Conservation (phyloP, 1,140 invertebrate genomes). For the Drosophila ercepeae region DNA sequence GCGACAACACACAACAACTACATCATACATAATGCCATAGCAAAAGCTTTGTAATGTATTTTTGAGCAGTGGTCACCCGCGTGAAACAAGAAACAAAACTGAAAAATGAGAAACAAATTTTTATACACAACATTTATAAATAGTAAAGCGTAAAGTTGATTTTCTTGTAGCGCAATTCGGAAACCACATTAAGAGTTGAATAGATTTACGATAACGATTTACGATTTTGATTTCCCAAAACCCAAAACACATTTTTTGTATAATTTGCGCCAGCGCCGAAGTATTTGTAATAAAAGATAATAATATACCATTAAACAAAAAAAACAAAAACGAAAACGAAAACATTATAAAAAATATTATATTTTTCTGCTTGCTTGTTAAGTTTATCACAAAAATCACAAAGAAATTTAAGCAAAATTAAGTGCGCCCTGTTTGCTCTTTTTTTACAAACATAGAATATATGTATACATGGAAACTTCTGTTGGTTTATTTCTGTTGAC, state of each 20-base stretch:
- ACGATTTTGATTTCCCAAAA: slow-evolving; percentile 48
- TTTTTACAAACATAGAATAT: slow-evolving; percentile 26
- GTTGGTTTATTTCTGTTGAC: slow-evolving; percentile 55
- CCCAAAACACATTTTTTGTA: slow-evolving; percentile 68
- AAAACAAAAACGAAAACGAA: slow-evolving; percentile 38
- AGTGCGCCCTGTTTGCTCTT: slow-evolving; percentile 45
- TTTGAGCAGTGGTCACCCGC: slow-evolving; percentile 59
- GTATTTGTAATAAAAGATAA: slow-evolving; percentile 77
- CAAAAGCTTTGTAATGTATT: slow-evolving; percentile 77
- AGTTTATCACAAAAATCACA: slow-evolving; percentile 55
- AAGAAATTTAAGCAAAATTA: slow-evolving; percentile 19
- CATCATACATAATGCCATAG: slow-evolving; percentile 69
- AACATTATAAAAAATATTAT: slow-evolving; percentile 61
- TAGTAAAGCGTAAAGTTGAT: slow-evolving; percentile 62
- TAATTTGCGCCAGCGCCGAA: slow-evolving; percentile 66
- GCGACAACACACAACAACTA: slow-evolving; percentile 14
- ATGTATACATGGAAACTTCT: slow-evolving; percentile 16
- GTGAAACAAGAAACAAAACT: slow-evolving; percentile 25
- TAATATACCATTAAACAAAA: slow-evolving; percentile 51
- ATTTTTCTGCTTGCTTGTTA: slow-evolving; percentile 72
- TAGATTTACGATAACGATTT: slow-evolving; percentile 15
- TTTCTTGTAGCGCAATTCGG: slow-evolving; percentile 73
- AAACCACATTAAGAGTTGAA: slow-evolving; percentile 40
- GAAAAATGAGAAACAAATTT: slow-evolving; percentile 51
- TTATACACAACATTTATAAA: slow-evolving; percentile 73